Evolutionary conservation across 2,888 invertebrate genomes (phyloP).

Genomic region (Coremacera marginata): DNA sequence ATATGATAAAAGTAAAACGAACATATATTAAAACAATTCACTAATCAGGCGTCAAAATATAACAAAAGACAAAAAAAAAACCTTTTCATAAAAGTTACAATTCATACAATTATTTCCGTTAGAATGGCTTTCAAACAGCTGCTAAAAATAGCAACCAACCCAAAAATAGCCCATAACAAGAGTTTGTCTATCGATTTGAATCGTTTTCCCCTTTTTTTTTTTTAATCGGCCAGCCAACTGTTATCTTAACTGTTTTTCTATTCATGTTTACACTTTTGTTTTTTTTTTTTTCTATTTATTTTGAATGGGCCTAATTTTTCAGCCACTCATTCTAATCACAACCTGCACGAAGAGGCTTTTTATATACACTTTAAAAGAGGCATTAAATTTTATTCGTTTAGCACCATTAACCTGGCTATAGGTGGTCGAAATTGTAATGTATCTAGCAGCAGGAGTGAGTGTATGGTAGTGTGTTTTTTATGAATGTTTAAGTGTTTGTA

Average conservation of each 20-base stretch:
- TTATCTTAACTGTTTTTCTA: neutral
- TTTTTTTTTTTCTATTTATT: neutral
- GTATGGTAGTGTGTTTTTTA: neutral
- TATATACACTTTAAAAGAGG: neutral
- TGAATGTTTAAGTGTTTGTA: neutral
- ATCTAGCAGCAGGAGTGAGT: neutral
- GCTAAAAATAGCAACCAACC: neutral
- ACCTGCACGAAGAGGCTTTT: neutral
- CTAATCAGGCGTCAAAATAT: too few species aligned
- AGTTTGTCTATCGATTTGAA: too few species aligned
- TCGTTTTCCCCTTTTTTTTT: neutral
- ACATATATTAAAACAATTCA: too few species aligned
- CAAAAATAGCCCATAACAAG: too few species aligned
- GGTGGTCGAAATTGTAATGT: conserved; percentile 24
- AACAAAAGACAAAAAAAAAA: too few species aligned
- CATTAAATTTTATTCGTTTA: conserved; percentile 5
- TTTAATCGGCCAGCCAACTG: neutral
- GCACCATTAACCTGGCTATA: conserved; percentile 32
- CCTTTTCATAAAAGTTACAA: too few species aligned
- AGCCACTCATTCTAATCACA: conserved; percentile 16
- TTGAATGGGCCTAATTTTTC: conserved; percentile 24
- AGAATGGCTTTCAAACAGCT: neutral
- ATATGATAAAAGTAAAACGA: too few species aligned
- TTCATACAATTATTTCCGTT: neutral
- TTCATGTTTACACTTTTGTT: neutral